Evolutionary conservation across 1,140 invertebrate species (phyloP).

Genomic region (Pseudachorutes palmiensis): DNA sequence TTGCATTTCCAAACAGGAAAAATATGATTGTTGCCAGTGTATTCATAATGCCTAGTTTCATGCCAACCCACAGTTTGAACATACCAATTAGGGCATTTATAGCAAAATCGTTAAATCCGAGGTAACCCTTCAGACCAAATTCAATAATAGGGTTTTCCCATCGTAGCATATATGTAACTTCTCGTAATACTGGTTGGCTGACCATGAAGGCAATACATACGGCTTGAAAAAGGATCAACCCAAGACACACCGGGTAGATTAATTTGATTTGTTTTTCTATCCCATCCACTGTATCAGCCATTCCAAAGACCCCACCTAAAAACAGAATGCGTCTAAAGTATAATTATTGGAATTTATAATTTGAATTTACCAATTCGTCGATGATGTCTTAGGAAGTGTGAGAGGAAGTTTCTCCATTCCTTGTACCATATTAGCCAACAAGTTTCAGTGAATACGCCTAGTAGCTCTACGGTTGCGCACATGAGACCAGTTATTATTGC

Average conservation of each 20-base stretch:
- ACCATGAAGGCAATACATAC: neutral
- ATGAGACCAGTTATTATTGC: too few species aligned
- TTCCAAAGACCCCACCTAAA: too few species aligned
- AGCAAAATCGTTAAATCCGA: neutral
- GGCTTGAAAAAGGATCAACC: neutral
- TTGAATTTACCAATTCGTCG: too few species aligned
- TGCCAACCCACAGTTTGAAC: neutral
- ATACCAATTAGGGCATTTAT: neutral
- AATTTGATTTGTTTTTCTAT: neutral
- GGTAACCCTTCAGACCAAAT: neutral
- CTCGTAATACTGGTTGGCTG: neutral
- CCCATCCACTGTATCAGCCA: too few species aligned
- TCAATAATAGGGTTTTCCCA: neutral
- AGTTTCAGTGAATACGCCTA: too few species aligned
- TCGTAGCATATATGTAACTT: neutral
- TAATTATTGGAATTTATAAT: too few species aligned
- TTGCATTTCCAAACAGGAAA: neutral
- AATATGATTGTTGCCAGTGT: neutral
- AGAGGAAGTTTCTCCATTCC: too few species aligned
- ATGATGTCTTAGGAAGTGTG: too few species aligned
- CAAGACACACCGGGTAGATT: neutral
- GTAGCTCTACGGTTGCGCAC: too few species aligned
- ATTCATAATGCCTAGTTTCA: neutral
- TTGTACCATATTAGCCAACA: too few species aligned
- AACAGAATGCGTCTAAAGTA: too few species aligned